Evolutionary conservation across 2,797 vertebrate genomes (phyloP).

Genomic region (Falco concolor): DNA sequence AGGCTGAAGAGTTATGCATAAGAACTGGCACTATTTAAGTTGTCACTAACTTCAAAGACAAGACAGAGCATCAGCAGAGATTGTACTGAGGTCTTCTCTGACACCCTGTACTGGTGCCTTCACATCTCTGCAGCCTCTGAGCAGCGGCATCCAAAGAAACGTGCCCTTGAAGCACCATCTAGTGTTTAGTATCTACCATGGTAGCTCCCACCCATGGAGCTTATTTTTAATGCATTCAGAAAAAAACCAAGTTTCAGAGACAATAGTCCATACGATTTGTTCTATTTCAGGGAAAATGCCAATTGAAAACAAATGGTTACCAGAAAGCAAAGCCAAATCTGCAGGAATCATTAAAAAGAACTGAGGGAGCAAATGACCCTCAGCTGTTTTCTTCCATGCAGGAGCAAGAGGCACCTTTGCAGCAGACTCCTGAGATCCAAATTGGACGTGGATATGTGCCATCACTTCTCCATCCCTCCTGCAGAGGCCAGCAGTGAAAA

Average conservation of each 20-base stretch:
- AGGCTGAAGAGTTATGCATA: neutral
- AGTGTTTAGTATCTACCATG: neutral
- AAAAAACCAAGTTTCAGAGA: neutral
- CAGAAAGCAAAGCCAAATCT: neutral
- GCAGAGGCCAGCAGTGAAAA: neutral
- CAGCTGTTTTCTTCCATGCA: neutral
- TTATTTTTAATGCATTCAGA: neutral
- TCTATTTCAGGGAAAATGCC: neutral
- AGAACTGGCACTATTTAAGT: neutral
- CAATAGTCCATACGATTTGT: neutral
- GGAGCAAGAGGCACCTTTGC: neutral
- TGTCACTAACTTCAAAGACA: neutral
- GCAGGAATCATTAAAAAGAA: neutral
- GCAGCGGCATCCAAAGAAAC: neutral
- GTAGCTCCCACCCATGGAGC: neutral
- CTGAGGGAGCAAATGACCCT: neutral
- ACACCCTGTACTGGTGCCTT: neutral
- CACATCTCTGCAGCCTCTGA: neutral
- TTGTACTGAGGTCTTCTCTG: neutral
- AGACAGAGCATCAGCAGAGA: neutral
- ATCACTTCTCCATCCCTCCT: neutral
- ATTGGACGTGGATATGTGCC: neutral
- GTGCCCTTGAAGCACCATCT: slow-evolving; percentile 5
- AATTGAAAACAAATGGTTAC: neutral
- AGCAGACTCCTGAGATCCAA: neutral